Conservation (phyloP, 2,113 vertebrate genomes). For the Corythornis madagascariensis region DNA sequence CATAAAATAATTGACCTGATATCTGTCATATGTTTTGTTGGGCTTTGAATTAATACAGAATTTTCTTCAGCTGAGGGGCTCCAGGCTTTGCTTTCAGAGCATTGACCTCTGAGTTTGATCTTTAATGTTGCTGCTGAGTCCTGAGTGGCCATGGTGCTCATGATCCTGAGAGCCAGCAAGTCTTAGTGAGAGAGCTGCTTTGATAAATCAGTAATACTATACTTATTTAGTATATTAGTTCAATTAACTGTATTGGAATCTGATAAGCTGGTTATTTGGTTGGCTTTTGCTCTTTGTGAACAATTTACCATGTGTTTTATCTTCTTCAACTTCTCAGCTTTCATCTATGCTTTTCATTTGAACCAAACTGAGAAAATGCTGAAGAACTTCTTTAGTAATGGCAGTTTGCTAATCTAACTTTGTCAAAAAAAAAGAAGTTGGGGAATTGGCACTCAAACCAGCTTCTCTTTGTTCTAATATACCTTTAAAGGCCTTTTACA, state of each 20-base stretch:
- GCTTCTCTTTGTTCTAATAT: not conserved
- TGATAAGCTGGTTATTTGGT: not conserved
- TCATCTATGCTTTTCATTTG: not conserved
- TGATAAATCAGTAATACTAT: not conserved
- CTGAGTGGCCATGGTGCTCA: not conserved
- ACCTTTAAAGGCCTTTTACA: not conserved
- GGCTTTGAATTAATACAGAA: not conserved
- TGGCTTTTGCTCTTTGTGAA: not conserved
- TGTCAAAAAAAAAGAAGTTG: not conserved
- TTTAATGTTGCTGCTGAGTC: not conserved
- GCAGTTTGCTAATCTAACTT: constrained; percentile 1
- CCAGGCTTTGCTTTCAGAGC: not conserved
- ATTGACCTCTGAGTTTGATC: not conserved
- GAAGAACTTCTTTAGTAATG: not conserved
- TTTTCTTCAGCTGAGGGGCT: not conserved
- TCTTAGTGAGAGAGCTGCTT: not conserved
- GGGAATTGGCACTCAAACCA: not conserved
- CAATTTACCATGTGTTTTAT: not conserved
- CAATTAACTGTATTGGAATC: not conserved
- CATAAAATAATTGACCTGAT: not conserved
- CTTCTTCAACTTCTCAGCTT: not conserved
- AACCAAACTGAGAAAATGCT: not conserved
- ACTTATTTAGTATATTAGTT: not conserved
- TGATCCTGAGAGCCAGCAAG: not conserved
- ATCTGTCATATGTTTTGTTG: not conserved